Evolutionary conservation across 2,797 vertebrate species (phyloP), one percentile per base, ranked within the genome.

Genomic region (Buceros bicornis): DNA sequence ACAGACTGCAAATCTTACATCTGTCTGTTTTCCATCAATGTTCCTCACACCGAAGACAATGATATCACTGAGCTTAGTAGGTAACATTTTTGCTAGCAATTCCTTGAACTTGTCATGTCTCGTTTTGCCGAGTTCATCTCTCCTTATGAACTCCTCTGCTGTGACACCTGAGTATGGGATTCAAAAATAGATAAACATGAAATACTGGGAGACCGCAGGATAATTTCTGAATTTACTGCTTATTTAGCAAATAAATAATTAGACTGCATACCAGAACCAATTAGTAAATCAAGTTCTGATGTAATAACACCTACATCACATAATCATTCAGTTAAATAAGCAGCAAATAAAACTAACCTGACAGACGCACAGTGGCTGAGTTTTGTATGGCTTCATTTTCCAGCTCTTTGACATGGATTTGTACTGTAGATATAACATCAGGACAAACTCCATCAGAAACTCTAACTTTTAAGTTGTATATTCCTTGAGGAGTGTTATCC

Each of bases 371-470:
- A 16, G 98, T 98, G 18, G 98, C 99, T 1, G 99, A 99, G 96
- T 98, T 99, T 95, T 98, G 97, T 95, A 99, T 97, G 91, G 98
- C 98, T 78, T 99, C 99, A 5, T 98, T 98, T 53, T 98, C 98
- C 90, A 99, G 97, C 89, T 99, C 98, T 96, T 97, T 98, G 42
- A 99, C 98, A 8, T 98, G 97, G 60, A 99, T 98, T 5, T 97
- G 97, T 53, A 99, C 97, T 20, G 97, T 97, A 78, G 98, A 99
- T 72, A 98, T 47, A 18, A 98, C 98, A 60, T 99, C 99, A 17
- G 98, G 98, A 99, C 99, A 99, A 73, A 99, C 93, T n/a, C 98
- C 99, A 91, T 99, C 99, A 13, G 99, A 98, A 89, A 99, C 99
- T 33, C 98, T 98, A 56, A 99, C 98, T 97, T 98, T 98, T 93